Base-by-base conservation (phyloP, 30 jellyfish, hydroid and myxozoan species). In the Cassiopea xamachana region DNA sequence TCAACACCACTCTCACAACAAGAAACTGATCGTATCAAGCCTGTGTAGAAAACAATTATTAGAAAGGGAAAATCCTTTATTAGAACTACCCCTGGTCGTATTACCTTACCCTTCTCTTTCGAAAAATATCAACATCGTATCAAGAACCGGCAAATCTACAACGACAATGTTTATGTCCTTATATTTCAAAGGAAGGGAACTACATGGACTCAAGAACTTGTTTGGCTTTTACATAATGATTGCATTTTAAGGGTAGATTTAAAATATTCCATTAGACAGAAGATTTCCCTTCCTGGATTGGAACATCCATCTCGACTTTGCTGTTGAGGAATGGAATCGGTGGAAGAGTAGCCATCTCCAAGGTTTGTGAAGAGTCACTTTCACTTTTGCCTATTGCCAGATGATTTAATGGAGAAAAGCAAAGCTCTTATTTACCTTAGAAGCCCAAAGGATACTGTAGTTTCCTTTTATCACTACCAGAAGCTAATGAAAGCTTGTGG, bases 201-300 rank as follows among this genome's bases (percentile, higher is more conserved):
- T 19, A 84, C 92, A 9, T 84, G 92, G 92, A 71, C 48, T 15
- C 85, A 70, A 43, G 92, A 84, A 44, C 71, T 84, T 14, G 92
- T 84, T 9, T 84, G 92, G 92, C 58, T 73, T 50, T 45, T 84
- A 10, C 86, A 47, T 79, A 71, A 84, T 74, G 60, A 84, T 48
- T 71, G 64, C 19, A 83, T 70, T 71, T 45, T 75, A 3, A 69
- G 46, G 18, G 48, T n/a, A 46, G n/a, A 18, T 39, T 3, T 43
- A 44, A 8, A 46, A 2, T 1, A 39, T 75, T 44, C 48, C n/a
- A 3, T 1, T 18, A 19, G 14, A 75, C 8, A 46, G 1, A 39
- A 44, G 84, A 13, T 7, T 39, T 39, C 67, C 18, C 10, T 44
- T 39, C 64, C 9, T 75, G 84, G 84, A 75, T 14, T 13, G 10